These are phyloP conservation scores for Zaprionus davidi DNA, from an alignment of 1,140 invertebrate genomes.

Conservation along the genomic window DNA sequence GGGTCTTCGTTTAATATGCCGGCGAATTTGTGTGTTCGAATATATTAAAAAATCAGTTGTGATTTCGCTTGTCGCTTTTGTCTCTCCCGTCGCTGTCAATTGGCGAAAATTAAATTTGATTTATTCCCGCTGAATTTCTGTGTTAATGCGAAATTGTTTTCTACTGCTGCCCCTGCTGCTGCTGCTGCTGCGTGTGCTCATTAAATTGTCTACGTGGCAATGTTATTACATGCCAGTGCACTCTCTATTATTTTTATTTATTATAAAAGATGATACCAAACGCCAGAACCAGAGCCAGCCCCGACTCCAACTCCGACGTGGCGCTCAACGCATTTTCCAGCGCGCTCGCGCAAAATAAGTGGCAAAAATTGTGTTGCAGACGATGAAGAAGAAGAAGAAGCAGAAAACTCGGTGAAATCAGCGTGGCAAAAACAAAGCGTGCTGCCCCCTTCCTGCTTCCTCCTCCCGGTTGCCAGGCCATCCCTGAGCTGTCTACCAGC, in stretches of 20 bases:
- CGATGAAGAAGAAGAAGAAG: not conserved
- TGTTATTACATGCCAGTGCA: slow-evolving; percentile 64
- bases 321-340: slow-evolving; percentile 36
- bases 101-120: slow-evolving; percentile 76
- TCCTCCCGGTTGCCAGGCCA: not conserved
- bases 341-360: slow-evolving; percentile 69
- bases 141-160: slow-evolving; percentile 71
- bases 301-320: not conserved
- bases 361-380: slow-evolving; percentile 57
- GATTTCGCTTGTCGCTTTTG: slow-evolving; percentile 40
- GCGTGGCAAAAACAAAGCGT: slow-evolving; percentile 62
- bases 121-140: slow-evolving; percentile 66
- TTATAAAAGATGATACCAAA: slow-evolving; percentile 40
- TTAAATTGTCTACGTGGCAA: slow-evolving; percentile 58
- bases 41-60: slow-evolving; percentile 81
- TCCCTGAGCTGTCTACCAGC: slow-evolving; percentile 9
- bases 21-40: slow-evolving; percentile 71
- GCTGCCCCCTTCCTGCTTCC: not conserved
- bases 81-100: slow-evolving; percentile 34
- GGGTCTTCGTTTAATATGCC: slow-evolving; percentile 63
- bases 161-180: slow-evolving; percentile 13
- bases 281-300: not conserved
- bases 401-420: slow-evolving; percentile 46
- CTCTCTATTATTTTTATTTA: slow-evolving; percentile 54
- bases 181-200: slow-evolving; percentile 38